Conservation (phyloP, 1,140 invertebrate genomes). For the Heterodera carotae region DNA sequence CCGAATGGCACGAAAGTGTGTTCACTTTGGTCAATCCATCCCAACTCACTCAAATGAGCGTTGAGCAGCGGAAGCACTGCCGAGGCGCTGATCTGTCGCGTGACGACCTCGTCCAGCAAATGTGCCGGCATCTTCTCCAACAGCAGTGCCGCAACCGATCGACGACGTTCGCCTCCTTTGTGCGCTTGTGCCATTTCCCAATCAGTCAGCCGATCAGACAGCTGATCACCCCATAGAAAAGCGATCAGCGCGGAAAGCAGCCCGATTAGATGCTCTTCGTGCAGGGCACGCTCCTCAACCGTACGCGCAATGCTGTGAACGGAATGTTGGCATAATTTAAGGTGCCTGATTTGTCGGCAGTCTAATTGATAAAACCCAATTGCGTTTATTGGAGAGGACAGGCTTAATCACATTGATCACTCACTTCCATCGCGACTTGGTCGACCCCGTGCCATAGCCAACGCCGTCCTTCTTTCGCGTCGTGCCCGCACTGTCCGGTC, state of each 20-base stretch:
- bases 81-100: constrained; percentile 25
- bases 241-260: constrained; percentile 56
- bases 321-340: constrained; percentile 69
- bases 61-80: constrained; percentile 25
- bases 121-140: constrained; percentile 32
- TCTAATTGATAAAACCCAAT: constrained; percentile 77
- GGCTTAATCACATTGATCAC: constrained; percentile 69
- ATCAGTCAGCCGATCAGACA: constrained; percentile 34
- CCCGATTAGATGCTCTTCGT: constrained; percentile 65
- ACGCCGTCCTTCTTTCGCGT: constrained; percentile 73
- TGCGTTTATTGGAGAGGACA: too few species aligned
- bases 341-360: constrained; percentile 82
- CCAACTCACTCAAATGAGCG: constrained; percentile 15
- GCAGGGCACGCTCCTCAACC: constrained; percentile 40
- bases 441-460: constrained; percentile 91
- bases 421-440: constrained; percentile 85
- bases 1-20: too few species aligned
- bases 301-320: constrained; percentile 41
- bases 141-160: constrained; percentile 14
- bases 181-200: constrained; percentile 27
- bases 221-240: constrained; percentile 54
- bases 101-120: constrained; percentile 26
- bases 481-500: constrained; percentile 15
- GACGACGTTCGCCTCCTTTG: constrained; percentile 26
- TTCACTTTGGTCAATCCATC: background rate